A percentile compares a stretch with the other conserved stretches of the same genome.
Evolutionary conservation across 2,113 vertebrate genomes (phyloP).

Genomic region (Vulpes ferrilata): DNA sequence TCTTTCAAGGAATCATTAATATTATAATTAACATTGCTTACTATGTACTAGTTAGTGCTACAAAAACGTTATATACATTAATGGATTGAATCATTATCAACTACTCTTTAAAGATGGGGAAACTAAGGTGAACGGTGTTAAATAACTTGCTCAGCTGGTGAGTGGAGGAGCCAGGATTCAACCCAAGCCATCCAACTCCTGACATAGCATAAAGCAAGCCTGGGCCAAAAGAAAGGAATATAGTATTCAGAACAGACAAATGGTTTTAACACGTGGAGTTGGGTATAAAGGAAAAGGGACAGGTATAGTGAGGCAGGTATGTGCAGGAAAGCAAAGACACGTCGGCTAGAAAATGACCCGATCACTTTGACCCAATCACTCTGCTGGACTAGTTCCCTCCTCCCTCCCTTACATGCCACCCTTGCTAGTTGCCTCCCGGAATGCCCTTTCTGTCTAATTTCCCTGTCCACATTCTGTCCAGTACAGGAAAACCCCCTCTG

Average conservation of each 20-base stretch:
- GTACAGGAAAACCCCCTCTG: neutral
- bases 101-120: slow-evolving; percentile 15
- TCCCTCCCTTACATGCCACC: neutral
- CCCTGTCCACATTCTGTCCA: neutral
- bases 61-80: neutral
- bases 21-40: neutral
- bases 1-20: neutral
- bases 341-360: neutral
- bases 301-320: neutral
- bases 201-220: neutral
- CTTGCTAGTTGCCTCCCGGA: neutral
- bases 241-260: neutral
- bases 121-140: neutral
- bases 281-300: neutral
- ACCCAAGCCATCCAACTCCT: neutral
- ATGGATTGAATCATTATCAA: neutral
- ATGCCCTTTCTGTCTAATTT: neutral
- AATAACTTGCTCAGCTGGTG: neutral
- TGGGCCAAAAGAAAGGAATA: neutral
- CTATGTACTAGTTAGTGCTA: neutral
- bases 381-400: neutral
- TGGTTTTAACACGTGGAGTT: neutral
- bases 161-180: neutral
- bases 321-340: neutral
- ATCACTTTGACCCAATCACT: neutral